Base-by-base conservation (phyloP, 2,888 invertebrate species). In the Plebejus melissa region DNA sequence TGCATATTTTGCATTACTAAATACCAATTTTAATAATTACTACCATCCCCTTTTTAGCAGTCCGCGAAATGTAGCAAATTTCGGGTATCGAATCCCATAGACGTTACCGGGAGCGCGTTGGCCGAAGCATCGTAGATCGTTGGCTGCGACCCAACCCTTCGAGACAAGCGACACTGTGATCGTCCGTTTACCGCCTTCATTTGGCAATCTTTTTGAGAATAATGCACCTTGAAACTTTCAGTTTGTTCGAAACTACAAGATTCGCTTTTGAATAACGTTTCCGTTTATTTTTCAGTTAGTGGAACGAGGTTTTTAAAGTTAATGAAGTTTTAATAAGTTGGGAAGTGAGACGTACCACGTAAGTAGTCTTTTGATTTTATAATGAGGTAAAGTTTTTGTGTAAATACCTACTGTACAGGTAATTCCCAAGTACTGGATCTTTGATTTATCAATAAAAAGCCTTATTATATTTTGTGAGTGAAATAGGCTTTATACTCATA, bases 121-220 rank as follows among this genome's bases (percentile, higher is more conserved):
- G 75, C 38, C 36, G 76, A 76, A 75, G 70, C 57, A 58, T 75
- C 70, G 77, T 76, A 76, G 77, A 77, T 75, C 76, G 75, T 86
- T 88, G 88, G 88, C 88, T 82, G 77, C 75, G 82, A 80, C 86
- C 88, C 88, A 87, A 87, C 84, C 84, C 84, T 82, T 83, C 79
- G 79, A 81, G 79, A 76, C 81, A 81, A 77, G 82, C 81, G 81
- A 82, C 82, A 82, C 83, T 82, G 84, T 85, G 87, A 85, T 86
- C 85, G 83, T 85, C 85, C 86, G 86, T 84, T 88, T 87, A 88
- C 89, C 79, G 79, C 79, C 83, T 83, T 86, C 87, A 88, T 87
- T 89, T 89, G 89, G 87, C 89, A 89, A 86, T 87, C 88, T 87
- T 86, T 87, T 85, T 83, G 82, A 85, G 86, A 85, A 88, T 87